These are phyloP conservation scores for Watersipora subatra DNA, from an alignment of 1,140 invertebrate species.

Conservation along the genomic window DNA sequence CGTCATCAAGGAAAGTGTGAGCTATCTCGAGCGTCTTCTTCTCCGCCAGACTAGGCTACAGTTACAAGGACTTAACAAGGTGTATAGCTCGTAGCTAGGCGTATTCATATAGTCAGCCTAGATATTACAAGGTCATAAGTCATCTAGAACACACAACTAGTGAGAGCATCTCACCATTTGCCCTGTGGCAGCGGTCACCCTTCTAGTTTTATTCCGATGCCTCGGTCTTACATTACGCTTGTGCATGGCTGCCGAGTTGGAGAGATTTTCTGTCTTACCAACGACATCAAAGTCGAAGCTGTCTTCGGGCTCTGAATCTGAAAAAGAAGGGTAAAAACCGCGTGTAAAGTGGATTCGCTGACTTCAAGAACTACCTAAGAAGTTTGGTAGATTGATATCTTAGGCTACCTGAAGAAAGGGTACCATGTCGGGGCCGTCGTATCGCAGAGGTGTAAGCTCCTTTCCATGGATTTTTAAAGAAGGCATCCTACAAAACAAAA, in stretches of 20 bases:
- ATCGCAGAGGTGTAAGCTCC: neutral
- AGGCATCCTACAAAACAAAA: neutral
- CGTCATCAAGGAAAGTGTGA: neutral
- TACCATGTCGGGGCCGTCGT: neutral
- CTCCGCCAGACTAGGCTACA: neutral
- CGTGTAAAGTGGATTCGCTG: too few species aligned
- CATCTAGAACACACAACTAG: too few species aligned
- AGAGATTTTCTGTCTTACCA: neutral
- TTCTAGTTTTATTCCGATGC: neutral
- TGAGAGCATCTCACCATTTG: neutral
- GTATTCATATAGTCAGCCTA: too few species aligned
- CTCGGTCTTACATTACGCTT: neutral
- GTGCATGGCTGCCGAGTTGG: neutral
- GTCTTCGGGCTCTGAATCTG: neutral
- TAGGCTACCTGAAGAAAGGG: neutral
- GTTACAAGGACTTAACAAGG: too few species aligned
- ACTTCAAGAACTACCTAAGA: too few species aligned
- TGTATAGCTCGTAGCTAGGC: too few species aligned
- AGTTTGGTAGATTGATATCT: too few species aligned
- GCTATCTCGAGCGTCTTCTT: neutral
- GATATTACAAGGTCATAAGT: too few species aligned
- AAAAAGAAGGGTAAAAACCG: too few species aligned
- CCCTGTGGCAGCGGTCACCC: neutral
- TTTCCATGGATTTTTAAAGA: neutral
- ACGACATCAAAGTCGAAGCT: neutral